Evolutionary conservation across 2,797 vertebrate genomes (phyloP), one percentile per base, ranked within the genome.

Genomic region (Acanthiza pusilla): DNA sequence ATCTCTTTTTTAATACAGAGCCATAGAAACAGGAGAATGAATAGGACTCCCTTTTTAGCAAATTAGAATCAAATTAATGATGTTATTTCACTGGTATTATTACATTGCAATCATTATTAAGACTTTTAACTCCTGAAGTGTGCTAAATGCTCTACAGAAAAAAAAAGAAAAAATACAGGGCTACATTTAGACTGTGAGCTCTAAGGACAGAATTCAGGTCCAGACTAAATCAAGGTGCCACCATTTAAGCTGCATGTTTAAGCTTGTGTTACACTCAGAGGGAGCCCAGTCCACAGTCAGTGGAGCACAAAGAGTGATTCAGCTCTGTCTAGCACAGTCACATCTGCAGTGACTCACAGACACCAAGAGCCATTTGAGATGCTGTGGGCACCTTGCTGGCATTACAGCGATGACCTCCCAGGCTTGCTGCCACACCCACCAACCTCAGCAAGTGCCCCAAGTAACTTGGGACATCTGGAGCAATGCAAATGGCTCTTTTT

Each of bases 181-280:
- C 45, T 93, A 16, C 22, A 16, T 48, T 71, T 29, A 77, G 34
- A 63, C 30, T 54, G 38, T 70, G 61, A 75, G 1, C 8, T 75
- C 23, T 55, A 47, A 71, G 60, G 45, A 38, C 1, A 78, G 30
- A 62, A 72, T 43, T 72, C 50, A 84, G 26, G 25, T 77, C 13
- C 25, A 80, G 68, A 34, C n/a, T 90, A 81, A 91, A 91, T 61
- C 76, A 74, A 80, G 70, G 38, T 84, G 65, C 42, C 45, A 61
- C 27, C 13, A 50, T 54, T 80, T 81, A 32, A 71, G 30, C 38
- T 50, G 27, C 12, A 18, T 36, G 8, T 74, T 94, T 74, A 77
- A 75, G 32, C 38, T 61, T 0, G 0, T 74, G 26, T 75, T 78
- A 58, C 42, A 38, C 68, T 43, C 72, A 16, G 45, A 38, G 50